Base-by-base conservation (phyloP, 2,888 invertebrate species). In the Podotricha telesiphe region DNA sequence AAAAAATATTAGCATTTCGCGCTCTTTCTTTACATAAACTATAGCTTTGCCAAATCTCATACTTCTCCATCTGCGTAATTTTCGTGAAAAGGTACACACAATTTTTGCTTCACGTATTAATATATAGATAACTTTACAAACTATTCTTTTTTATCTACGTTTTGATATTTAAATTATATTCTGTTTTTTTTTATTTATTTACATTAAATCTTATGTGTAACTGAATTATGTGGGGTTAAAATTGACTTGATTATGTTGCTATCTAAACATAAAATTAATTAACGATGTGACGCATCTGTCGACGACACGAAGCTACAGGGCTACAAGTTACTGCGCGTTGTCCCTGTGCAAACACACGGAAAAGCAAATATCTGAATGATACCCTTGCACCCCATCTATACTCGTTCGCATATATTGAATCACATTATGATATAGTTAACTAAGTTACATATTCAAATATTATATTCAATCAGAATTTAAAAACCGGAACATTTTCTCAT, bases 301-400 rank as follows among this genome's bases (percentile, higher is more conserved):
- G 71, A 55, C 67, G 63, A 56, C 68, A 69, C 67, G 70, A 66
- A 68, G 67, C 68, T 70, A 70, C 68, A 61, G 64, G 59, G 70
- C 68, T 66, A 65, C 66, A 61, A 68, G 64, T 65, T 66, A 69
- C 65, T 67, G 73, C 68, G 65, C n/a, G n/a, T n/a, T n/a, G n/a
- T n/a, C n/a, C 75, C 73, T 73, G 64, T 77, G 76, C 85, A 87
- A 88, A 88, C 85, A 88, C 70, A 73, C 75, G 73, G 83, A 75
- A 73, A 79, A 83, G 83, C 82, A 83, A 85, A 83, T 82, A 80
- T 79, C 83, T 81, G 75, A 83, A 82, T 83, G 87, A 88, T 86
- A 87, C 82, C 78, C 79, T 77, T 76, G 76, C 82, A 77, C 82
- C 80, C 83, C 78, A 74, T 73, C 68, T 63, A 50, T 48, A 69